Percentiles rank a stretch among this genome's conserved stretches.
Evolutionary conservation across 2,888 invertebrate genomes (phyloP).

Genomic region (Rhimphoctona megacephalus): DNA sequence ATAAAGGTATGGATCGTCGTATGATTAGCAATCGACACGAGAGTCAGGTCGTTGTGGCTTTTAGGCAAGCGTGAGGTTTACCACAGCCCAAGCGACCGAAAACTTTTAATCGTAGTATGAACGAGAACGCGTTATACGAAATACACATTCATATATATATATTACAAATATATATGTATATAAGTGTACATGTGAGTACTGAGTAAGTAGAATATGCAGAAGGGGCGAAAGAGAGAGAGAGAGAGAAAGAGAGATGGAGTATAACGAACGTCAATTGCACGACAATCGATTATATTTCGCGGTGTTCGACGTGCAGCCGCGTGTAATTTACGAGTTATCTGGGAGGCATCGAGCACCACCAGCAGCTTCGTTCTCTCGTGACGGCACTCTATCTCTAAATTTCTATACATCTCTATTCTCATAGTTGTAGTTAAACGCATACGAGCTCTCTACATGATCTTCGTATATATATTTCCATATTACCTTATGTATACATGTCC

Average conservation of each 20-base stretch:
- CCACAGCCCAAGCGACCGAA: constrained; percentile 45
- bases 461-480: constrained; percentile 8
- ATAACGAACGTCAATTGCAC: constrained; percentile 72
- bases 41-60: constrained; percentile 35
- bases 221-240: constrained; percentile 7
- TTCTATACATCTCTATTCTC: constrained; percentile 35
- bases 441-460: neutral
- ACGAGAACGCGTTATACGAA: constrained; percentile 49
- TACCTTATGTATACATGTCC: neutral
- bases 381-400: constrained; percentile 35
- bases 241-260: constrained; percentile 25
- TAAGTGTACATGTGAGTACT: constrained; percentile 22
- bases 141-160: constrained; percentile 10
- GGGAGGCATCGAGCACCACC: constrained; percentile 62
- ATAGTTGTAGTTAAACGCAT: constrained; percentile 16
- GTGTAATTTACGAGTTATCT: constrained; percentile 79
- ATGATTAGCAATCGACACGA: constrained; percentile 40
- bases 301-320: constrained; percentile 73
- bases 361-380: constrained; percentile 57
- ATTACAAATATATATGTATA: constrained; percentile 7
- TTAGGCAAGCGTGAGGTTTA: constrained; percentile 36
- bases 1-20: constrained; percentile 10
- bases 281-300: constrained; percentile 72
- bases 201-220: constrained; percentile 30
- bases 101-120: constrained; percentile 51